Percentiles rank a stretch among this genome's conserved stretches.
Evolutionary conservation across 1,140 invertebrate species (phyloP).

Genomic region (Bombus terrestris): DNA sequence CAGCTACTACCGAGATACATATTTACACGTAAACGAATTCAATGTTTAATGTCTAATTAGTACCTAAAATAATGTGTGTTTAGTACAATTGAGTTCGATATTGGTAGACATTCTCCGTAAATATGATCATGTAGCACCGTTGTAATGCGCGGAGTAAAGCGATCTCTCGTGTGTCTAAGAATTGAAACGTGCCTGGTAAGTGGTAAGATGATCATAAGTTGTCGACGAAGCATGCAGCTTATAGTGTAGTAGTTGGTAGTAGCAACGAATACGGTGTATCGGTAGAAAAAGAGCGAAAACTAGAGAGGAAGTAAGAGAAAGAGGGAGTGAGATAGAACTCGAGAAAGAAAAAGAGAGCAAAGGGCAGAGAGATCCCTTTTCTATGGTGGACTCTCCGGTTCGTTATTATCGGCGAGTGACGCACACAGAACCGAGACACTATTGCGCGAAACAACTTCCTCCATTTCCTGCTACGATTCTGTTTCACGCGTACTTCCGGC

Average conservation of each 20-base stretch:
- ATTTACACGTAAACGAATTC: not conserved
- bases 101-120: not conserved
- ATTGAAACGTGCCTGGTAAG: slow-evolving; percentile 26
- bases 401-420: slow-evolving; percentile 24
- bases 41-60: not conserved
- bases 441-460: slow-evolving; percentile 43
- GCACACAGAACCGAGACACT: slow-evolving; percentile 21
- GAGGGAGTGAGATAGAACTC: not conserved
- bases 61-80: not conserved
- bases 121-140: not conserved
- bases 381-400: not conserved
- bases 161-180: slow-evolving; percentile 11
- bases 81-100: not conserved
- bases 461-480: slow-evolving; percentile 40
- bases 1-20: not conserved
- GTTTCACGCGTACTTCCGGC: slow-evolving; percentile 50
- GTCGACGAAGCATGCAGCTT: not conserved
- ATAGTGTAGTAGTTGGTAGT: not conserved
- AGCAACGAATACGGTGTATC: not conserved
- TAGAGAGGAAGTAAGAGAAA: not conserved
- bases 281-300: not conserved
- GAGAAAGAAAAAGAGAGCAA: not conserved
- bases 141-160: not conserved
- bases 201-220: not conserved
- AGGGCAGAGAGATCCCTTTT: slow-evolving; percentile 11